These are phyloP conservation scores for Australoheros scitulus DNA, from an alignment of 2,113 vertebrate genomes.

Conservation along the genomic window DNA sequence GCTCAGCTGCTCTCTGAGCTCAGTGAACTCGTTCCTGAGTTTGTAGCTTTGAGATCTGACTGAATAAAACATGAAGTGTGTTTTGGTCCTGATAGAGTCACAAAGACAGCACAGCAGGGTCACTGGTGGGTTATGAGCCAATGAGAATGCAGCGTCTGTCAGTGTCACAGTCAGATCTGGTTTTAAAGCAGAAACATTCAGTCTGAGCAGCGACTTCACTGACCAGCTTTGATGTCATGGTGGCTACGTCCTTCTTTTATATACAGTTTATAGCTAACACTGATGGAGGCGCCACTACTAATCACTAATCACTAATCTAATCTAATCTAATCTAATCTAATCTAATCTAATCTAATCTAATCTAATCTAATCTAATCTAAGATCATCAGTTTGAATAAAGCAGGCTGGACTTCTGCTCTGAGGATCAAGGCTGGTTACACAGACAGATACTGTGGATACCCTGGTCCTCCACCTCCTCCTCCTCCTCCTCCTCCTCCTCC, in stretches of 20 bases:
- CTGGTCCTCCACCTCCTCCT: too few species aligned
- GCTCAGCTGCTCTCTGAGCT: background rate
- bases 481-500: too few species aligned
- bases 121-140: background rate
- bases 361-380: too few species aligned
- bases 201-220: background rate
- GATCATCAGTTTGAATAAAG: background rate
- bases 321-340: too few species aligned
- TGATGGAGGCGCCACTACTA: background rate
- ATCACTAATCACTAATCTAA: too few species aligned
- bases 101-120: background rate
- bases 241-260: too few species aligned
- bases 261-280: too few species aligned
- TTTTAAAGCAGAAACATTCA: background rate
- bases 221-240: background rate
- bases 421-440: background rate
- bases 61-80: background rate
- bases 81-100: background rate
- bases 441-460: too few species aligned
- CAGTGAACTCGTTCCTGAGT: background rate
- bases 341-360: too few species aligned
- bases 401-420: too few species aligned
- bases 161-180: background rate
- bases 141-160: background rate
- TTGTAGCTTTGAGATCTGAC: background rate